Conservation (phyloP, 2,113 vertebrate genomes). For the Numenius arquata region DNA sequence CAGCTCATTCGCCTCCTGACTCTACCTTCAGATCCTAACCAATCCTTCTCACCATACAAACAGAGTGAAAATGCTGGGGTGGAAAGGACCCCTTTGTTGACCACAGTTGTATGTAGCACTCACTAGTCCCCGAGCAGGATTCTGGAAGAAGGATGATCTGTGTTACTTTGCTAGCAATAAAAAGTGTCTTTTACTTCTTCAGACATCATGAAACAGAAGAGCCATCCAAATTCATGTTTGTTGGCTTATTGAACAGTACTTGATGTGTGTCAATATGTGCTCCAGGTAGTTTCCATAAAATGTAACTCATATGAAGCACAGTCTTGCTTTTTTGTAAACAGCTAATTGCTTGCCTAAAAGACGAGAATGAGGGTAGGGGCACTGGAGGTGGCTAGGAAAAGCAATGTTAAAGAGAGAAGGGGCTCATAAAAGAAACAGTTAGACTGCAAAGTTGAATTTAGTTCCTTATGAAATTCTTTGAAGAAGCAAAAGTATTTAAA, state of each 20-base stretch:
- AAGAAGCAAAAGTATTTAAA: constrained; percentile 75
- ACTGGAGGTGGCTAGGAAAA: neutral
- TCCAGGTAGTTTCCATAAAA: neutral
- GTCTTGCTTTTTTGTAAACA: neutral
- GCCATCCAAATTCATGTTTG: neutral
- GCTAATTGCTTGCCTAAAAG: neutral
- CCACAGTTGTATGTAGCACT: neutral
- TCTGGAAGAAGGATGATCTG: neutral
- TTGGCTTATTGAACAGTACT: neutral
- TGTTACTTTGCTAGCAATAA: neutral
- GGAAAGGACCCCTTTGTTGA: neutral
- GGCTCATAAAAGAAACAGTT: constrained; percentile 58
- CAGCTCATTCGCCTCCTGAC: neutral
- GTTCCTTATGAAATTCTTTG: constrained; percentile 73
- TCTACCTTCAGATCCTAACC: neutral
- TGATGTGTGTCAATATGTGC: neutral
- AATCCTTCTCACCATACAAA: neutral
- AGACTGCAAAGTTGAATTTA: constrained; percentile 65
- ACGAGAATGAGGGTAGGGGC: neutral
- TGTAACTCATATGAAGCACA: neutral
- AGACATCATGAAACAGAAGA: neutral
- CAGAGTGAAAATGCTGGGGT: neutral
- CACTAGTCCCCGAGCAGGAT: neutral
- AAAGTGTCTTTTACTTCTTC: neutral
- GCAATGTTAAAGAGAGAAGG: neutral